A percentile compares a stretch with the other conserved stretches of the same genome.
These are phyloP conservation scores for Muntiacus reevesi DNA, from an alignment of 2,113 vertebrate species.

Conservation along the genomic window DNA sequence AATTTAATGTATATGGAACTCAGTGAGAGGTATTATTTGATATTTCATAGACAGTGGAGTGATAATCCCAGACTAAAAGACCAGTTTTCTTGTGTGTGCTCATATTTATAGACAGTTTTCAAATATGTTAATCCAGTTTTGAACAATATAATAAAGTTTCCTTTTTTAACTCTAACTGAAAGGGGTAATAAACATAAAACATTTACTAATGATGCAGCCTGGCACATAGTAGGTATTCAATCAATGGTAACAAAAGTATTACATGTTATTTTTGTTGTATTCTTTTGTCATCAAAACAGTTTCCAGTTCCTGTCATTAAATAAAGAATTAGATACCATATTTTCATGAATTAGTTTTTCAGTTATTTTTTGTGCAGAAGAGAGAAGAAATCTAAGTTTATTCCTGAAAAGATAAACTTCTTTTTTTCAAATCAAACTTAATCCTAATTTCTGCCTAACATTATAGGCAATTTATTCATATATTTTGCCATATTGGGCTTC, in stretches of 20 bases:
- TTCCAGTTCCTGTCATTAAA: neutral
- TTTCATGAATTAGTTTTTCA: neutral
- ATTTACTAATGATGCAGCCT: neutral
- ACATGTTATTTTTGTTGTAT: neutral
- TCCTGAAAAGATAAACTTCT: neutral
- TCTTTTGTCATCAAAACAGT: neutral
- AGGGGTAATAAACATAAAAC: neutral
- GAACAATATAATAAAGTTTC: neutral
- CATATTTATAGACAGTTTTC: neutral
- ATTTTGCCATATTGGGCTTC: neutral
- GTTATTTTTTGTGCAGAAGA: neutral
- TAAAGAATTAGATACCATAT: neutral
- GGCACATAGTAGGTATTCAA: neutral
- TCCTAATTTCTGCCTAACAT: neutral
- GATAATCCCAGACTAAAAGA: neutral
- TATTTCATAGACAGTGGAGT: neutral
- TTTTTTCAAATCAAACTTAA: neutral
- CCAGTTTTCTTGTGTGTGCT: neutral
- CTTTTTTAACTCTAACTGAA: neutral
- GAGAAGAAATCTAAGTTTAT: neutral
- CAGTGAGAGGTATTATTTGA: neutral
- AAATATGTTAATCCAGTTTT: neutral
- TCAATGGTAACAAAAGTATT: conserved; percentile 10
- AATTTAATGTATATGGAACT: neutral
- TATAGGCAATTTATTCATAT: neutral